Evolutionary conservation across 2,888 invertebrate species (phyloP).

Genomic region (Gastrophysa polygoni): DNA sequence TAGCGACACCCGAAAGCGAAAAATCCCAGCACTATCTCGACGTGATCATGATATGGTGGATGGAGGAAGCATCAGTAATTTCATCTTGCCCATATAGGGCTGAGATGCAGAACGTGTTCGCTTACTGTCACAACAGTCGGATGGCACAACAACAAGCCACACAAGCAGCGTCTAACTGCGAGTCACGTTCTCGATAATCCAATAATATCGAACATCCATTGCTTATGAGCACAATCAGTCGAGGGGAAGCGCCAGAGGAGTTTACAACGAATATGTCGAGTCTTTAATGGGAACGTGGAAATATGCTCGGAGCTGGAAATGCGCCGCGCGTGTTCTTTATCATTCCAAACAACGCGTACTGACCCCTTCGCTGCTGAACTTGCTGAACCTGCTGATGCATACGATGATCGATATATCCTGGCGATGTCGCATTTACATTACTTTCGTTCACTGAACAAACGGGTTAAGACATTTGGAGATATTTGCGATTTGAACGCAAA

Average conservation of each 20-base stretch:
- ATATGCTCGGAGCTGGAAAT: background rate
- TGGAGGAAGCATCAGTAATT: too few relatives aligned
- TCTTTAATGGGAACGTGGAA: background rate
- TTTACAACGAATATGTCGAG: background rate
- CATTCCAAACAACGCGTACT: background rate
- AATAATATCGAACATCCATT: slow-evolving; percentile 43
- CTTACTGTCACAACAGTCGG: slow-evolving; percentile 42
- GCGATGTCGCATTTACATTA: too few relatives aligned
- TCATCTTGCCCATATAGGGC: background rate
- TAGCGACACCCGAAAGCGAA: too few relatives aligned
- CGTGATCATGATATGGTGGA: too few relatives aligned
- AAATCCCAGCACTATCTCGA: too few relatives aligned
- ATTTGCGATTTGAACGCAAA: too few relatives aligned
- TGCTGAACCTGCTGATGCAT: background rate
- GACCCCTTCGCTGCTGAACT: background rate
- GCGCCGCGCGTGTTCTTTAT: background rate
- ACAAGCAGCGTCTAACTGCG: slow-evolving; percentile 49
- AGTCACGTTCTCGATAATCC: slow-evolving; percentile 50
- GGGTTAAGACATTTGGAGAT: too few relatives aligned
- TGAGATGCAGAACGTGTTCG: slow-evolving; percentile 52
- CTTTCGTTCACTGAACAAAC: too few relatives aligned
- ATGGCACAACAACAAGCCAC: slow-evolving; percentile 46
- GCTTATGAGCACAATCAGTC: slow-evolving; percentile 21
- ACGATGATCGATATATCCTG: background rate
- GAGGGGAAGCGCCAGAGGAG: background rate